Evolutionary conservation across 2,888 invertebrate species (phyloP).

Genomic region (Trichacis sp.): DNA sequence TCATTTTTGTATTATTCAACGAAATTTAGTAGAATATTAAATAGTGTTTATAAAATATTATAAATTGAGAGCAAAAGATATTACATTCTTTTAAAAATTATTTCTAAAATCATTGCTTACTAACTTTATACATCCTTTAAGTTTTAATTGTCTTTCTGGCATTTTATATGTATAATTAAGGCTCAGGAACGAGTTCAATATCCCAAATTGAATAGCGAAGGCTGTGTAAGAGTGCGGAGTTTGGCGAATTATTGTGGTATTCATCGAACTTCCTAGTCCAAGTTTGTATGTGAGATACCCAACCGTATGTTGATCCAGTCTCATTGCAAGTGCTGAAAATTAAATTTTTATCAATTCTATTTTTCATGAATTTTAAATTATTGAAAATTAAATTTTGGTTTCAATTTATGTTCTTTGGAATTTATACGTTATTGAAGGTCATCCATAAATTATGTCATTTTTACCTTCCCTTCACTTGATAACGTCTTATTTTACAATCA

Average conservation of each 20-base stretch:
- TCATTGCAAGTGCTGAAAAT: conserved; percentile 80
- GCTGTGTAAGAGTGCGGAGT: conserved; percentile 68
- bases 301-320: conserved; percentile 87
- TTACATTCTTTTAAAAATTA: too few relatives aligned
- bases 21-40: too few relatives aligned
- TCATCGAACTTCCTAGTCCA: conserved; percentile 76
- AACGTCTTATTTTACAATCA: too few relatives aligned
- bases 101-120: conserved; percentile 58
- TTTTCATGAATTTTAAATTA: too few relatives aligned
- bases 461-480: too few relatives aligned
- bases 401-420: too few relatives aligned
- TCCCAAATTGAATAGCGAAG: conserved; percentile 81
- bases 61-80: too few relatives aligned
- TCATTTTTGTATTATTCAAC: too few relatives aligned
- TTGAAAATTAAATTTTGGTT: too few relatives aligned
- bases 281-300: conserved; percentile 89
- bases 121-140: conserved; percentile 84
- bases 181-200: conserved; percentile 82
- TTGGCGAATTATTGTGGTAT: conserved; percentile 84
- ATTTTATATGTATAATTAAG: conserved; percentile 85
- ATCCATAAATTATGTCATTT: too few relatives aligned
- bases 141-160: conserved; percentile 81
- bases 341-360: neutral
- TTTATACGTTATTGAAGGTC: too few relatives aligned
- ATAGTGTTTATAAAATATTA: too few relatives aligned